phyloP scores from a whole-genome alignment of 2,888 invertebrate genomes.

The Stegana nigrithorax region DNA sequence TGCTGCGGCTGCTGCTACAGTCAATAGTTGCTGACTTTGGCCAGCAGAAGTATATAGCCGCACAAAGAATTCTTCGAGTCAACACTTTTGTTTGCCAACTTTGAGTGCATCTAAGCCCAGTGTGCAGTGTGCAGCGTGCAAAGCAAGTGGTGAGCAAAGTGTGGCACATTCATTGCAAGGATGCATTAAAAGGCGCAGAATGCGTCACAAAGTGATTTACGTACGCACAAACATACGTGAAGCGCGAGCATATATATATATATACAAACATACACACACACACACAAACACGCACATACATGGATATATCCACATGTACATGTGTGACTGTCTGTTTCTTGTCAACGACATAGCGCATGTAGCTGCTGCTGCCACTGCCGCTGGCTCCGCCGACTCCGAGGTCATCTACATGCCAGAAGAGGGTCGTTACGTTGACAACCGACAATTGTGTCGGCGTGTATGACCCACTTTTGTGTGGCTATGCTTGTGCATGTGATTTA shows the following conservation, averaged over 20 bases:
- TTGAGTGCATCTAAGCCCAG: too few relatives aligned
- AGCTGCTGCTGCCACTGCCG: constrained; percentile 29
- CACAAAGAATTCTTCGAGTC: too few relatives aligned
- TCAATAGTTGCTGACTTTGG: too few relatives aligned
- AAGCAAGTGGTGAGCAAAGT: too few relatives aligned
- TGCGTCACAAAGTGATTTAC: constrained; percentile 4
- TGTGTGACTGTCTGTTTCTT: neutral
- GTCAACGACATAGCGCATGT: neutral
- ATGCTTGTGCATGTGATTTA: constrained; percentile 9
- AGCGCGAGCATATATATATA: too few relatives aligned
- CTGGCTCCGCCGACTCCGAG: constrained; percentile 31
- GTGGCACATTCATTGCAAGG: constrained; percentile 7
- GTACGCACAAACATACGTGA: neutral
- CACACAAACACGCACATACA: neutral
- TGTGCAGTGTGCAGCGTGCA: too few relatives aligned
- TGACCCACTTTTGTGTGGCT: constrained; percentile 13
- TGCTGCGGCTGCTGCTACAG: too few relatives aligned
- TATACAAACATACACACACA: neutral
- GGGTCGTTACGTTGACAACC: constrained; percentile 60
- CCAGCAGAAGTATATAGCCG: too few relatives aligned
- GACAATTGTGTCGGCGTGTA: constrained; percentile 14
- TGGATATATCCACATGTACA: neutral
- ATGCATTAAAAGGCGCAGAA: constrained; percentile 12
- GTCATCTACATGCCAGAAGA: constrained; percentile 41
- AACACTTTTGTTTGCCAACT: too few relatives aligned